phyloP scores from a whole-genome alignment of 2,113 vertebrate genomes.

The Phyllostomus hastatus region DNA sequence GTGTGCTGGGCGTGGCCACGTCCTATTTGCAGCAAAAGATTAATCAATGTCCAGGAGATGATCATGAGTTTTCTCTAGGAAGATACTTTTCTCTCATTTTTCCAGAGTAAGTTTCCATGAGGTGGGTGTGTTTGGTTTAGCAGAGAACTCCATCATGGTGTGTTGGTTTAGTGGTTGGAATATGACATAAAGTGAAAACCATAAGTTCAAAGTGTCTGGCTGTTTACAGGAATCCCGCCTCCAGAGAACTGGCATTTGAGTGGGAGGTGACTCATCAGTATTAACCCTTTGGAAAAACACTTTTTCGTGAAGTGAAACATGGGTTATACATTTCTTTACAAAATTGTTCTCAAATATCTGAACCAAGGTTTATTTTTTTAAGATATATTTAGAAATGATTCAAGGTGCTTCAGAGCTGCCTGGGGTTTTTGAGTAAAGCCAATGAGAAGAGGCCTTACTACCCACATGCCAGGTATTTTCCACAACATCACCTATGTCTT shows the following conservation, averaged over 20 bases:
- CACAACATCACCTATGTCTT: not conserved
- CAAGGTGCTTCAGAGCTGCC: conserved; percentile 12
- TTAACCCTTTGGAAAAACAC: conserved; percentile 80
- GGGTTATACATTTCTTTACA: conserved; percentile 69
- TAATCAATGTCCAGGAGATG: conserved; percentile 1
- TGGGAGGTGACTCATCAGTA: conserved; percentile 75
- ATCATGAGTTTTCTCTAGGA: conserved; percentile 57
- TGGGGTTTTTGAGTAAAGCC: not conserved
- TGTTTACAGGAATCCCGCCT: conserved; percentile 81
- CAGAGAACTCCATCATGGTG: conserved; percentile 56
- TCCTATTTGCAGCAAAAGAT: not conserved
- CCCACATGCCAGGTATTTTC: not conserved
- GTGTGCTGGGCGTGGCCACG: fast-evolving
- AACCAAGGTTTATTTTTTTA: conserved; percentile 59
- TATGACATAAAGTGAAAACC: conserved; percentile 81
- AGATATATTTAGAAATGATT: conserved; percentile 61
- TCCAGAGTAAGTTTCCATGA: conserved; percentile 74
- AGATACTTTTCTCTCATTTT: conserved; percentile 28
- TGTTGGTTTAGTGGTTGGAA: conserved; percentile 82
- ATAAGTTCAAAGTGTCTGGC: conserved; percentile 79
- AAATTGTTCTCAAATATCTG: conserved; percentile 70
- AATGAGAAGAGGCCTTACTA: not conserved
- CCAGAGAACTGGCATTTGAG: conserved; percentile 76
- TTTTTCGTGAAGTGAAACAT: conserved; percentile 65
- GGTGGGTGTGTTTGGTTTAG: conserved; percentile 69